Conservation (phyloP, 1,140 invertebrate species). For the Drosophila lacteicornis region DNA sequence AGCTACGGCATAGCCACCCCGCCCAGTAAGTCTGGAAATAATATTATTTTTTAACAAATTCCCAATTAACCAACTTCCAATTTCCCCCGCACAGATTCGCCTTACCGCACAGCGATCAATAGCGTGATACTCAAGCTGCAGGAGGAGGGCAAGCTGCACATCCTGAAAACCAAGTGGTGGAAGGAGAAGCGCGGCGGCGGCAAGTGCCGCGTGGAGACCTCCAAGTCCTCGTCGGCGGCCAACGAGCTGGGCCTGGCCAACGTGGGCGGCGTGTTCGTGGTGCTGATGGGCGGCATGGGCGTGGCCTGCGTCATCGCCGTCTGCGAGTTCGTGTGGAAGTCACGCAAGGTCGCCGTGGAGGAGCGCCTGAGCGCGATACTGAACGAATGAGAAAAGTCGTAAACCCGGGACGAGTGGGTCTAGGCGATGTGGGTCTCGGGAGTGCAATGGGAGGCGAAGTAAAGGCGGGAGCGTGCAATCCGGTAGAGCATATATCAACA, state of each 20-base stretch:
- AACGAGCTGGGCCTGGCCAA: slow-evolving; percentile 95
- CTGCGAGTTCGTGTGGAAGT: slow-evolving; percentile 97
- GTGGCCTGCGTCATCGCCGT: slow-evolving; percentile 95
- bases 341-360: slow-evolving; percentile 94
- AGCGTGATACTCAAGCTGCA: slow-evolving; percentile 95
- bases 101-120: slow-evolving; percentile 94
- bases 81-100: slow-evolving; percentile 89
- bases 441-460: slow-evolving; percentile 3
- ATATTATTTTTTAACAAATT: neutral
- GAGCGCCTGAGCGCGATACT: slow-evolving; percentile 90
- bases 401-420: slow-evolving; percentile 81
- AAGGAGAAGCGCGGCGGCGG: slow-evolving; percentile 95
- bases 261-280: slow-evolving; percentile 97
- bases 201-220: slow-evolving; percentile 92
- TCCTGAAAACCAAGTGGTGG: slow-evolving; percentile 98
- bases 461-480: slow-evolving; percentile 29
- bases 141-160: slow-evolving; percentile 96
- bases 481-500: slow-evolving; percentile 39
- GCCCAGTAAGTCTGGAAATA: slow-evolving; percentile 89
- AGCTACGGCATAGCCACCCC: slow-evolving; percentile 97
- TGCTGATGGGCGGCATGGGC: slow-evolving; percentile 95
- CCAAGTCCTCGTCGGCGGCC: slow-evolving; percentile 93
- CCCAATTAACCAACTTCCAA: neutral
- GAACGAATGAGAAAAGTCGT: slow-evolving; percentile 83
- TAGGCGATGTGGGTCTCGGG: slow-evolving; percentile 33